A percentile compares a stretch with the other conserved stretches of the same genome.
Evolutionary conservation across 2,888 invertebrate genomes (phyloP).

Genomic region (Sialis lutaria): DNA sequence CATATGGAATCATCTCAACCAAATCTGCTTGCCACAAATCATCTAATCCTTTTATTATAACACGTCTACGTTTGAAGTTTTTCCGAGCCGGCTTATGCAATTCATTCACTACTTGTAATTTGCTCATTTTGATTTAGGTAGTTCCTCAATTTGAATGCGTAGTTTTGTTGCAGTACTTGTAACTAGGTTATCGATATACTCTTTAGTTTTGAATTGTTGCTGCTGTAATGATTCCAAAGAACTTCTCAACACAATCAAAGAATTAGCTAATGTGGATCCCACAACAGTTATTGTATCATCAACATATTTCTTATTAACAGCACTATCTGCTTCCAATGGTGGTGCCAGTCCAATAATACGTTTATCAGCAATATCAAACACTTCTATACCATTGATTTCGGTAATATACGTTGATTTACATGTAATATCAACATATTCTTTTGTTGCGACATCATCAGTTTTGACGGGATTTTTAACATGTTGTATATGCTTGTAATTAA

Average conservation of each 20-base stretch:
- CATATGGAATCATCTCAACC: slow-evolving; percentile 17
- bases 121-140: background rate
- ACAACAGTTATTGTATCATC: no score
- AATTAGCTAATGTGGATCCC: no score
- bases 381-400: no score
- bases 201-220: no score
- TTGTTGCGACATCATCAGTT: background rate
- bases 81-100: slow-evolving; percentile 20
- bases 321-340: background rate
- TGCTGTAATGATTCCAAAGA: no score
- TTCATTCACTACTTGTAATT: slow-evolving; percentile 11
- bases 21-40: slow-evolving; percentile 26
- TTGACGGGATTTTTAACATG: background rate
- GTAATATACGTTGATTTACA: background rate
- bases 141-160: background rate
- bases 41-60: slow-evolving; percentile 19
- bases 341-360: background rate
- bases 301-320: background rate
- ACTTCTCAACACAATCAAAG: no score
- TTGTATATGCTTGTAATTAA: background rate
- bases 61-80: slow-evolving; percentile 18
- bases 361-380: background rate
- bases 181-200: no score
- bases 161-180: no score
- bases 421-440: background rate